Evolutionary conservation across 1,140 invertebrate species (phyloP), one percentile per base, ranked within the genome.

Genomic region (Lepidurus arcticus): DNA sequence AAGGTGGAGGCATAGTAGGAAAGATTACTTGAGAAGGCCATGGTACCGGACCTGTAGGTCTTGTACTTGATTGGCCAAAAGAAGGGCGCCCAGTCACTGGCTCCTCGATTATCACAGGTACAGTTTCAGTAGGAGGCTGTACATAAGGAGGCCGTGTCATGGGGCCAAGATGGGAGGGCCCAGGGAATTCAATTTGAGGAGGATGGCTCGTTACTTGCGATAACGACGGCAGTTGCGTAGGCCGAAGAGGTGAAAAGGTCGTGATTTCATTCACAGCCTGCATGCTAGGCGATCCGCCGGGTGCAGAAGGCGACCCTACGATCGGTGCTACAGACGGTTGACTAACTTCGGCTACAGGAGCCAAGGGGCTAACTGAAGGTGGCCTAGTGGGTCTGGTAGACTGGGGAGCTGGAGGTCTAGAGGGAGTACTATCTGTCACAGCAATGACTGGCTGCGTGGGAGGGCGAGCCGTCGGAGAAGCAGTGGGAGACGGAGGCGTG

Each of bases 381-480:
- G 53, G 53, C 53, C 4, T 21, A 65, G 53, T 65, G 53, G 53
- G 78, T 42, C 73, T 21, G 21, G 44, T 76, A 45, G 44, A 53
- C 24, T 7, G 44, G 3, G 44, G 76, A 10, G 45, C 44, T 34
- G n/a, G 24, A 9, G 76, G 76, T 5, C 44, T 76, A 76, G 78
- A 44, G 42, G 11, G 8, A 34, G 78, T 26, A 24, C 73, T 44
- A 21, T 78, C 73, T 47, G 73, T 42, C 10, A 78, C 73, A 47
- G 53, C 53, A 65, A 65, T 76, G 42, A 78, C 73, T 11, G 78
- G 74, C 44, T 43, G 16, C 34, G 73, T 21, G 74, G 77, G 43
- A 42, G 44, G 44, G 7, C 44, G 76, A 8, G 10, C 1, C 16
- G 44, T 1, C 4, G 76, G 42, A 7, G 76, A 16, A 42, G 45